These are phyloP conservation scores for Ornithoptera priamus DNA, from an alignment of 2,888 invertebrate genomes.

Conservation along the genomic window DNA sequence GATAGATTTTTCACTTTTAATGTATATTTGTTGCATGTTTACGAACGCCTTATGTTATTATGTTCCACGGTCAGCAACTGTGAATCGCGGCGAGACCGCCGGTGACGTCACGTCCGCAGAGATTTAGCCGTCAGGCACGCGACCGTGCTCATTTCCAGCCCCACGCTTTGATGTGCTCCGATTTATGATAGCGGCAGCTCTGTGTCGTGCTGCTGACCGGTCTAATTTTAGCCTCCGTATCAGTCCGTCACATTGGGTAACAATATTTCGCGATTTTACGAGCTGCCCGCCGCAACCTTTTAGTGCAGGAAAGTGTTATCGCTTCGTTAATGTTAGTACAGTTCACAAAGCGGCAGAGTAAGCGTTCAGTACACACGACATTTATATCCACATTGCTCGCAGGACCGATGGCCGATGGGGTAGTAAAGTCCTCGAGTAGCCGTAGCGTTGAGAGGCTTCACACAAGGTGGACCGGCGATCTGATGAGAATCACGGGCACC, in stretches of 20 bases:
- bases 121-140: constrained; percentile 9
- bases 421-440: too few relatives aligned
- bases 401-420: too few relatives aligned
- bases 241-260: constrained; percentile 10
- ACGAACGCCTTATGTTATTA: background rate
- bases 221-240: constrained; percentile 34
- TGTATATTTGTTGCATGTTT: too few relatives aligned
- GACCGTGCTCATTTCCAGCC: constrained; percentile 7
- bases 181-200: constrained; percentile 45
- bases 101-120: constrained; percentile 22
- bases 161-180: constrained; percentile 50
- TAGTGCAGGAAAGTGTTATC: background rate
- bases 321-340: background rate
- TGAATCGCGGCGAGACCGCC: constrained; percentile 7
- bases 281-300: background rate
- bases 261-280: constrained; percentile 5
- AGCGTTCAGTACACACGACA: too few relatives aligned
- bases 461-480: too few relatives aligned
- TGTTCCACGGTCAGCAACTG: constrained; percentile 1
- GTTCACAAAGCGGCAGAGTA: too few relatives aligned
- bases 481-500: too few relatives aligned
- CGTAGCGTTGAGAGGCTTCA: too few relatives aligned
- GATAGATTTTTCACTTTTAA: too few relatives aligned
- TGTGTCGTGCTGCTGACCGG: constrained; percentile 41
- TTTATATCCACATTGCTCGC: too few relatives aligned